Evolutionary conservation across 2,888 invertebrate species (phyloP).

Genomic region (Himalopsyche kuldschensis): DNA sequence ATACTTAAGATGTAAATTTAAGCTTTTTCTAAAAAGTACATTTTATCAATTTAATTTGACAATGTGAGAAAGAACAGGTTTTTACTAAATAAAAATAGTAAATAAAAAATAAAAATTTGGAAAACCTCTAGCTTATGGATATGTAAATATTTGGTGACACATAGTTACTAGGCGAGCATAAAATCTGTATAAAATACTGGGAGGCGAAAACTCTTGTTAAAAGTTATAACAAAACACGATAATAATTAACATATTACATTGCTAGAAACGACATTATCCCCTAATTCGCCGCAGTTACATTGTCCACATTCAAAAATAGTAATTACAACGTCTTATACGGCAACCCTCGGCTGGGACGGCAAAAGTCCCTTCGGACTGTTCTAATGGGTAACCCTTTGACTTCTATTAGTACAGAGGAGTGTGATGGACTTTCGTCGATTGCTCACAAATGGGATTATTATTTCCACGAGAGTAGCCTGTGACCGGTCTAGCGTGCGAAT

Average conservation of each 20-base stretch:
- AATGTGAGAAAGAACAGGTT: too few relatives aligned
- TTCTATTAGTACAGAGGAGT: constrained; percentile 30
- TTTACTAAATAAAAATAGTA: too few relatives aligned
- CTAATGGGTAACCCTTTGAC: constrained; percentile 37
- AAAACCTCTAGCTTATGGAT: too few relatives aligned
- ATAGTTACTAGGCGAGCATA: neutral
- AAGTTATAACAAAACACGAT: neutral
- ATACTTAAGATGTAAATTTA: too few relatives aligned
- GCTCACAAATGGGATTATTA: constrained; percentile 38
- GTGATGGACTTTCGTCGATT: constrained; percentile 38
- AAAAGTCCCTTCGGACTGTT: neutral
- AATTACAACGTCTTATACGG: constrained; percentile 28
- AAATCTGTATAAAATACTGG: too few relatives aligned
- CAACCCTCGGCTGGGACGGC: neutral
- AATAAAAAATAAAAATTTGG: too few relatives aligned
- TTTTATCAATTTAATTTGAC: too few relatives aligned
- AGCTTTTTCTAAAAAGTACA: too few relatives aligned
- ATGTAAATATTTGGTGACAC: too few relatives aligned
- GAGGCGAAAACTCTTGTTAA: neutral
- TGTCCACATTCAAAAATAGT: constrained; percentile 32
- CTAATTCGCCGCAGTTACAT: constrained; percentile 11
- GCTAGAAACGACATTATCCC: neutral
- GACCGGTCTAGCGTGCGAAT: constrained; percentile 8
- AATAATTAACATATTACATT: neutral
- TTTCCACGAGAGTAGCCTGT: constrained; percentile 27